Evolutionary conservation across 1,140 invertebrate genomes (phyloP).

Genomic region (Hycleus cichorii): DNA sequence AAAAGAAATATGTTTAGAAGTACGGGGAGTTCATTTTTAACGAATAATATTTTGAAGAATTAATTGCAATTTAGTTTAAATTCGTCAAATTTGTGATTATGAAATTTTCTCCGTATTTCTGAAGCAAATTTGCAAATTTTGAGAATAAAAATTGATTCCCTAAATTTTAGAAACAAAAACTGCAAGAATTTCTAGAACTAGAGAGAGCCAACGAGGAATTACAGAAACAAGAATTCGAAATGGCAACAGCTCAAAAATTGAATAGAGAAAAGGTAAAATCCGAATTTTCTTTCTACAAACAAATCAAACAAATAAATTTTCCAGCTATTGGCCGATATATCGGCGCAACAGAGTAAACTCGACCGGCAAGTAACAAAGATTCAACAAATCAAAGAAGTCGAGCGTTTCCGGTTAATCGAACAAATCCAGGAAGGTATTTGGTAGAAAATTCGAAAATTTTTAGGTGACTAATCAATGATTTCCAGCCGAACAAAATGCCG

Average conservation of each 20-base stretch:
- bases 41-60: too few relatives aligned
- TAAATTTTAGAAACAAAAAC: conserved; percentile 43
- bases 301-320: conserved; percentile 20
- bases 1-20: neutral
- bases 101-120: too few relatives aligned
- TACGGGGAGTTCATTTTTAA: neutral
- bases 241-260: conserved; percentile 46
- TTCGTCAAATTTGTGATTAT: too few relatives aligned
- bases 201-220: conserved; percentile 48
- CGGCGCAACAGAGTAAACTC: conserved; percentile 54
- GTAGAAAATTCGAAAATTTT: neutral
- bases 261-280: conserved; percentile 46
- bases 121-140: too few relatives aligned
- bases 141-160: neutral
- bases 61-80: too few relatives aligned
- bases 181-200: conserved; percentile 47
- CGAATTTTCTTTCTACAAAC: neutral
- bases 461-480: conserved; percentile 6
- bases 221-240: conserved; percentile 47
- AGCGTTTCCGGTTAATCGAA: conserved; percentile 53
- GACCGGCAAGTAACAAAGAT: conserved; percentile 58
- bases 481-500: conserved; percentile 56
- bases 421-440: conserved; percentile 43
- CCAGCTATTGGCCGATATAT: conserved; percentile 53
- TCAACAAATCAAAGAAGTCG: conserved; percentile 55